Percentiles rank a stretch among this genome's conserved stretches.
Conservation (phyloP, 2,888 invertebrate genomes). For the Drosophila leonis region DNA sequence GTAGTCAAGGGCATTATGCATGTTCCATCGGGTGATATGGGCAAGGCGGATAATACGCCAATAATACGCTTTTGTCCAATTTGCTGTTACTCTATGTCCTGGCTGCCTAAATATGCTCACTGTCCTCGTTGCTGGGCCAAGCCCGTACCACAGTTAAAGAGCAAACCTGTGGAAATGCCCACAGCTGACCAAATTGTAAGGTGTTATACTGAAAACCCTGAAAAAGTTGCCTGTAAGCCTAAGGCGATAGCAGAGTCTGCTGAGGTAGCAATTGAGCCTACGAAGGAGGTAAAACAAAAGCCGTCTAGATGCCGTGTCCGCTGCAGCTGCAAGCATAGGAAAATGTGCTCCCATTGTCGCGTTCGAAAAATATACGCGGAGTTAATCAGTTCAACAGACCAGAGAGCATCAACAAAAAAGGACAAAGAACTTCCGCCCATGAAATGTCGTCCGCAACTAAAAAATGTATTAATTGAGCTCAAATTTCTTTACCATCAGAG, state of each 20-base stretch:
- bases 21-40: slow-evolving; percentile 18
- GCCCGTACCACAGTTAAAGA: slow-evolving; percentile 56
- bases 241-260: slow-evolving; percentile 19
- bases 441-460: slow-evolving; percentile 72
- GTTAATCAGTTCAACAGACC: slow-evolving; percentile 24
- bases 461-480: slow-evolving; percentile 76
- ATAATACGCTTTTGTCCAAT: slow-evolving; percentile 75
- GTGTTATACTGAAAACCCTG: slow-evolving; percentile 53
- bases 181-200: slow-evolving; percentile 78
- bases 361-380: slow-evolving; percentile 73
- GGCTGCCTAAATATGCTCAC: slow-evolving; percentile 85
- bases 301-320: background rate
- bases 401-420: background rate
- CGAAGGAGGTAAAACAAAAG: background rate
- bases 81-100: slow-evolving; percentile 78
- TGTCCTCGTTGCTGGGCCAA: slow-evolving; percentile 81
- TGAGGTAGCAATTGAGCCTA: background rate
- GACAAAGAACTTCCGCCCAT: slow-evolving; percentile 13
- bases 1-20: slow-evolving; percentile 8
- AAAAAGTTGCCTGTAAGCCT: slow-evolving; percentile 30
- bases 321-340: slow-evolving; percentile 70
- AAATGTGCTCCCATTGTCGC: slow-evolving; percentile 77
- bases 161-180: slow-evolving; percentile 46
- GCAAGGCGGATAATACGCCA: slow-evolving; percentile 38
- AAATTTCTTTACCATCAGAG: slow-evolving; percentile 72